Base-by-base conservation (phyloP, 2,888 invertebrate genomes). In the Baronia brevicornis region DNA sequence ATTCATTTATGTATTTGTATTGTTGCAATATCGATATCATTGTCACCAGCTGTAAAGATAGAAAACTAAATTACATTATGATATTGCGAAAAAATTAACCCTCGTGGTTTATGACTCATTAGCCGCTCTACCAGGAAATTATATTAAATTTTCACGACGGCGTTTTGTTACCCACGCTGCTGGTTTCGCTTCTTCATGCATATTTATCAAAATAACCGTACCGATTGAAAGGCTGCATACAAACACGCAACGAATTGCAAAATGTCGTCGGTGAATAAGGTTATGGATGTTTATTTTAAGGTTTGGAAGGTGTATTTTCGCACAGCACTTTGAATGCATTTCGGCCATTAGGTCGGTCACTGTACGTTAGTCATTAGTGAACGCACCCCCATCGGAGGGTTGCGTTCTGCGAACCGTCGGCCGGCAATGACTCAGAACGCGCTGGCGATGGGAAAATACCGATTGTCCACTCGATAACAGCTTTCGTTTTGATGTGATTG, bases 201-300 rank as follows among this genome's bases (percentile, higher is more conserved):
- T 84, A 84, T 84, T 82, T 80, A 82, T 82, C 79, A 78, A 79
- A 82, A 82, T 79, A 80, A 78, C 78, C 74, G 69, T 64, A 71
- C 66, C 79, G 80, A 82, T 82, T 82, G 80, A 79, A 80, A 80
- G 74, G 75, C 70, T 80, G 79, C 78, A 80, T 78, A 79, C 69
- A 77, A 75, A 79, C 82, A 79, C 77, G 77, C 77, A 79, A 64
- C 52, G 64, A 69, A 71, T 64, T 65, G 70, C 66, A 64, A 63
- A 62, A 64, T 59, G 58, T 55, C 41, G 48, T 49, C 46, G 51
- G 51, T 46, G 58, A 58, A 56, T 49, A 53, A 55, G 50, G 65
- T 73, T 69, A 70, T 78, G 55, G 59, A 65, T 57, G 75, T 69
- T 62, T 75, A 58, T 60, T 65, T 63, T 64, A 69, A 61, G 64